Base-by-base conservation (phyloP, 1,140 invertebrate genomes). In the Meteorus sp. region DNA sequence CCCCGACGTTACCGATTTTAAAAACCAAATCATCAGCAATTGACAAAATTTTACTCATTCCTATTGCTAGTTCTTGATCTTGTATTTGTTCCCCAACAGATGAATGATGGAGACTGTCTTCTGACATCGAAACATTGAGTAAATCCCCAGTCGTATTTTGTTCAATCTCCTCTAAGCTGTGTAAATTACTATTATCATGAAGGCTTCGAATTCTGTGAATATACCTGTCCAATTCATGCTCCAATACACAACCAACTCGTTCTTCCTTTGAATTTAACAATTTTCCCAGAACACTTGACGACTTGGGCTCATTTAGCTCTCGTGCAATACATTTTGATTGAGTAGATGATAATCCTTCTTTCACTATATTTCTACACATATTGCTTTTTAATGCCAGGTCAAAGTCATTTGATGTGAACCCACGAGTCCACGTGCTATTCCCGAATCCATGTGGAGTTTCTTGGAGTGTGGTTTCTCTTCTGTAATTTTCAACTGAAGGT, bases 61-160 rank as follows among this genome's bases (percentile, higher is more conserved):
- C 57, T 3, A 53, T 25, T 0, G 63, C 44, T 5, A 52, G n/a
- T n/a, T n/a, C 3, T 13, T 59, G 25, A 22, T 60, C 54, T 31
- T 56, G 64, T 17, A 4, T 25, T 45, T 59, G 61, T 1, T 60
- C 52, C 3, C 63, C 65, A 2, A 6, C 31, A 8, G 53, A 43
- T 31, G 61, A 19, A 3, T 60, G 50, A 43, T 65, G 63, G 4
- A 57, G 0, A 0, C 58, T 67, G 22, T 79, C 73, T 2, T 74
- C 68, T 0, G 71, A 77, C 1, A 74, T 47, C 0, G 67, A 67
- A 17, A 71, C 68, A 43, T 78, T 76, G 20, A 77, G 33, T 7
- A 72, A 35, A 66, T 76, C 75, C 3, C 67, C 72, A 23, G 72
- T 77, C 0, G 72, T 78, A 31, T 77, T 76, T 43, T 75, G 70